Conservation (phyloP, 2,113 vertebrate species). For the Phalacrocorax brasilianus region DNA sequence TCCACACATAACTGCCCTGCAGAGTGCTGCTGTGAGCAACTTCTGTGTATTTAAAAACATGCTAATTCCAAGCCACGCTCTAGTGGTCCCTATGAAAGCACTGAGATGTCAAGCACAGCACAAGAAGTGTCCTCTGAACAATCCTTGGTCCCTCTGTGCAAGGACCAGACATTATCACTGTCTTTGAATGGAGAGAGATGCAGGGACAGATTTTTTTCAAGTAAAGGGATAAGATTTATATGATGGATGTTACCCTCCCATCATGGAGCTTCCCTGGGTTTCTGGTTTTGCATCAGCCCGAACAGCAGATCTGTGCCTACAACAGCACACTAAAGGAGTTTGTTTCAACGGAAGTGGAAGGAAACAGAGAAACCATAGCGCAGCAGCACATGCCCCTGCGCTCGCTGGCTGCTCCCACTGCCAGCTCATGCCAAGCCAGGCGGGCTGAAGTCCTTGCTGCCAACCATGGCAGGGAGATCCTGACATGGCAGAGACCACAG, state of each 20-base stretch:
- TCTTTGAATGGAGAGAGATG: background rate
- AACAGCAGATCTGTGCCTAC: background rate
- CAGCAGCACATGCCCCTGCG: background rate
- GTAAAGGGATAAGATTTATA: background rate
- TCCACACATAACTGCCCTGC: background rate
- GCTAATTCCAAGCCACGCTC: background rate
- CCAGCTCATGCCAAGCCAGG: background rate
- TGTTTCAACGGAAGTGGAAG: background rate
- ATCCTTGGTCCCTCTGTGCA: background rate
- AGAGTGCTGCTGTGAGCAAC: background rate
- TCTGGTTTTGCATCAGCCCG: accelerated
- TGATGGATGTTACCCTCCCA: background rate
- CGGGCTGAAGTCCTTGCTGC: background rate
- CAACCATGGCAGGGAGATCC: background rate
- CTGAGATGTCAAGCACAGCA: background rate
- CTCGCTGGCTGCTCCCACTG: background rate
- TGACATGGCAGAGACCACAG: background rate
- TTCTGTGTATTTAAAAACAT: background rate
- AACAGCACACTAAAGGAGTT: background rate
- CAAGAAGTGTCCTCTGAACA: background rate
- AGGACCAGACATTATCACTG: background rate
- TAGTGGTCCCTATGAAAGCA: background rate
- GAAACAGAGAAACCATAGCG: background rate
- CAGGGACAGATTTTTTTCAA: background rate
- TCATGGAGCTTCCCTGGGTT: background rate